phyloP scores from a whole-genome alignment of 2,888 invertebrate genomes.

The Drosophila meridionalis region DNA sequence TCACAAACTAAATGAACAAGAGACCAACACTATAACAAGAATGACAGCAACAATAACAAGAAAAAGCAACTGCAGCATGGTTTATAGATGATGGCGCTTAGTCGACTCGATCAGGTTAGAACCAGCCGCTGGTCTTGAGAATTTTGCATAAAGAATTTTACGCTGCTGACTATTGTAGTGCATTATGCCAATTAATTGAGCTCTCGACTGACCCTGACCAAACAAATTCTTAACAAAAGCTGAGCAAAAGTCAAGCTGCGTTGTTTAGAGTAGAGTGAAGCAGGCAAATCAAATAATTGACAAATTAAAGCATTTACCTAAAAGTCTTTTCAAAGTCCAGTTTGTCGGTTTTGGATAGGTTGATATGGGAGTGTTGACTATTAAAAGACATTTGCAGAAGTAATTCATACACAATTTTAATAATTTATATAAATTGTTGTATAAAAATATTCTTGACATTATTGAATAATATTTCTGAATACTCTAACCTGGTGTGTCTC shows the following conservation, averaged over 20 bases:
- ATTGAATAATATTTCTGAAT: neutral
- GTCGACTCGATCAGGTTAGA: constrained; percentile 55
- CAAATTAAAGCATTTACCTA: neutral
- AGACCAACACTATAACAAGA: constrained; percentile 35
- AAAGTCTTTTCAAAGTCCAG: neutral
- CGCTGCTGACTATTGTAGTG: constrained; percentile 10
- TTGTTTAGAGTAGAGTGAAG: neutral
- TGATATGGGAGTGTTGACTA: neutral
- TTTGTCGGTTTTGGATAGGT: neutral
- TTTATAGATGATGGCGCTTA: constrained; percentile 52
- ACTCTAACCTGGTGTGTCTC: neutral
- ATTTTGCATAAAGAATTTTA: neutral
- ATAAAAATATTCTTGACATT: neutral
- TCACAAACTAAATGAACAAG: constrained; percentile 46
- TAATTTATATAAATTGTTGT: neutral
- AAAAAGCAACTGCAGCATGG: constrained; percentile 55
- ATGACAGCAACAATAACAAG: constrained; percentile 23
- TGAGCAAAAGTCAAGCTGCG: neutral
- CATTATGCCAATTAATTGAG: constrained; percentile 8
- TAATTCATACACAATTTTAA: neutral
- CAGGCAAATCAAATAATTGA: neutral
- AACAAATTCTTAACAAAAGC: neutral
- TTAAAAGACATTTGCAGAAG: neutral
- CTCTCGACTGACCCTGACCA: constrained; percentile 2
- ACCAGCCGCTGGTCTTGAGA: neutral